Evolutionary conservation across 1,140 invertebrate species (phyloP), one percentile per base, ranked within the genome.

Genomic region (Ceratoteleas bidentatus): DNA sequence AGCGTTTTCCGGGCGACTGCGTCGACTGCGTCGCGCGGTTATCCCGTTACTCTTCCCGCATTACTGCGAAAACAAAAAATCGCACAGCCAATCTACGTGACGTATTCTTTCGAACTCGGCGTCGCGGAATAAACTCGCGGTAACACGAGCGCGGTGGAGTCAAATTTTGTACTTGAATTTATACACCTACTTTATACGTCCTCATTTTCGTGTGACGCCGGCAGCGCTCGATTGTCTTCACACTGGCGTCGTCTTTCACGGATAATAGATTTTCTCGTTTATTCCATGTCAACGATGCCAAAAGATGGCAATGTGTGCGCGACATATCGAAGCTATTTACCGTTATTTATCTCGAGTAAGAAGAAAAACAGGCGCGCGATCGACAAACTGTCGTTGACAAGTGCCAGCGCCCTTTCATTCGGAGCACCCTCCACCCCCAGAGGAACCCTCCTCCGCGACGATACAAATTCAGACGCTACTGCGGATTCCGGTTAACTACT

Each of bases 361-460:
- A 53, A 76, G 24, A 69, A 80, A 85, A 84, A 83, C 60, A 52
- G 40, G 33, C 45, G 47, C 38, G 53, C 75, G 57, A 68, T 84
- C 77, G 82, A 81, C 83, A 86, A 87, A 84, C 84, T 85, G 81
- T 76, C 75, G 38, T 76, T 66, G 65, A 83, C 74, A 83, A 78
- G 81, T 83, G 81, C 74, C 57, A 54, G 40, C 36, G 32, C 47
- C 33, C 8, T 47, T 13, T 49, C 7, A 38, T 47, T 24, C 10
- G 4, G 24, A 56, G 11, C 43, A 13, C 53, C 38, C 38, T n/a
- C n/a, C n/a, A n/a, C n/a, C n/a, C n/a, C n/a, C n/a, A n/a, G n/a
- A n/a, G n/a, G 24, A 24, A 4, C 43, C 10, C 11, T 8, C n/a
- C 50, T 2, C 45, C 16, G 4, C 9, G 15, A 57, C 68, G 60